A percentile compares a stretch with the other conserved stretches of the same genome.
Evolutionary conservation across 1,140 invertebrate species (phyloP).

Genomic region (Subanguina moxae): DNA sequence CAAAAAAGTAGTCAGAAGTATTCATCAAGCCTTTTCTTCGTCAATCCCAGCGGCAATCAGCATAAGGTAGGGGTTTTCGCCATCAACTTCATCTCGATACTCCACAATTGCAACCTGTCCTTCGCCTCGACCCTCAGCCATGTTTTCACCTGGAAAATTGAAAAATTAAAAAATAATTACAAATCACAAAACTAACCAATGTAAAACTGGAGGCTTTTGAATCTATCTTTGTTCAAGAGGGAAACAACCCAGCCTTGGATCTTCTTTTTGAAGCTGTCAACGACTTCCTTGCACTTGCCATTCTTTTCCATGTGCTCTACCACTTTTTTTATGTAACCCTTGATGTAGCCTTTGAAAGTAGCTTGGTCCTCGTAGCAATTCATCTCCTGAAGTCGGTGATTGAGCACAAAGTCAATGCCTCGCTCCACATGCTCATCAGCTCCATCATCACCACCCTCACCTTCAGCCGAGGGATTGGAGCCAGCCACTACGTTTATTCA

Average conservation of each 20-base stretch:
- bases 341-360: constrained; percentile 83
- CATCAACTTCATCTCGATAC: constrained; percentile 80
- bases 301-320: constrained; percentile 67
- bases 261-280: constrained; percentile 91
- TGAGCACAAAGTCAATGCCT: constrained; percentile 86
- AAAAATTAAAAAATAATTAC: constrained; percentile 31
- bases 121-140: constrained; percentile 72
- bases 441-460: constrained; percentile 76
- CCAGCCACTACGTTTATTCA: constrained; percentile 77
- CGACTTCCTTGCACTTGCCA: constrained; percentile 81
- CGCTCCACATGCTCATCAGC: constrained; percentile 67
- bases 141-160: constrained; percentile 73
- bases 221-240: constrained; percentile 61
- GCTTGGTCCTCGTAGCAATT: constrained; percentile 65
- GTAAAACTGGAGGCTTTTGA: constrained; percentile 89
- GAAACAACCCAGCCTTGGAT: constrained; percentile 69
- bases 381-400: constrained; percentile 80
- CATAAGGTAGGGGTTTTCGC: constrained; percentile 80
- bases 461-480: constrained; percentile 81
- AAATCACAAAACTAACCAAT: constrained; percentile 64
- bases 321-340: constrained; percentile 86
- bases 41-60: constrained; percentile 90
- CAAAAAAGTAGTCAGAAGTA: neutral
- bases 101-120: constrained; percentile 87
- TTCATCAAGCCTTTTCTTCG: constrained; percentile 74